phyloP scores from a whole-genome alignment of 2,797 vertebrate genomes.

The Coendou prehensilis region DNA sequence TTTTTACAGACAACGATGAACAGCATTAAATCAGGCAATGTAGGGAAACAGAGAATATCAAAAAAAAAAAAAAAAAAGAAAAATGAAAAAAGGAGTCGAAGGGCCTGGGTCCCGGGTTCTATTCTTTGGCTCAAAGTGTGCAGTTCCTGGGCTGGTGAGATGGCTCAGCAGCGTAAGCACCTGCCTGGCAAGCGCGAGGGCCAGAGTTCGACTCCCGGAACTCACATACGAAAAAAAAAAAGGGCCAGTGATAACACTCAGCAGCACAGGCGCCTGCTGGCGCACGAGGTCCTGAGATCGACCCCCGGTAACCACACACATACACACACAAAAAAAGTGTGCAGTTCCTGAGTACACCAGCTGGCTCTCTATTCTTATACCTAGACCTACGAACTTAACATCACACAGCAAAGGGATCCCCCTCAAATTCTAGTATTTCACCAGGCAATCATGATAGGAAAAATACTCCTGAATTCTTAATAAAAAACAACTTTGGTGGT shows the following conservation, averaged over 20 bases:
- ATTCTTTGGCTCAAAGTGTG: not conserved
- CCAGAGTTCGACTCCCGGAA: too few relatives aligned
- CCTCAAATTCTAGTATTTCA: conserved; percentile 67
- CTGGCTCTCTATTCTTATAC: not conserved
- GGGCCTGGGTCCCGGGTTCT: not conserved
- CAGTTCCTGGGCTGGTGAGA: not conserved
- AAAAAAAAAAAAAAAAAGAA: not conserved
- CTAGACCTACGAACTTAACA: not conserved
- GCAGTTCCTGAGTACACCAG: not conserved
- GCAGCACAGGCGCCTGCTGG: too few relatives aligned
- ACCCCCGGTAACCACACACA: too few relatives aligned
- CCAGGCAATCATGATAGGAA: not conserved
- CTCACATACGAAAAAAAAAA: too few relatives aligned
- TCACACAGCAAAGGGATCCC: not conserved
- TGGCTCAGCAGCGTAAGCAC: too few relatives aligned
- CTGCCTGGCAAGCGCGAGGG: too few relatives aligned
- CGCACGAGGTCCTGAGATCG: too few relatives aligned
- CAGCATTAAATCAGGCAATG: not conserved
- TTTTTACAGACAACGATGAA: not conserved
- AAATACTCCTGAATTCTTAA: conserved; percentile 28
- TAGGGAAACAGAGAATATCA: not conserved
- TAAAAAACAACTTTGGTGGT: not conserved
- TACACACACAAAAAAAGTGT: not conserved
- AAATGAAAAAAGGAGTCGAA: not conserved
- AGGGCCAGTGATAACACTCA: too few relatives aligned